A percentile compares a stretch with the other conserved stretches of the same genome.
Conservation (phyloP, 2,888 invertebrate genomes). For the Drosophila differens region DNA sequence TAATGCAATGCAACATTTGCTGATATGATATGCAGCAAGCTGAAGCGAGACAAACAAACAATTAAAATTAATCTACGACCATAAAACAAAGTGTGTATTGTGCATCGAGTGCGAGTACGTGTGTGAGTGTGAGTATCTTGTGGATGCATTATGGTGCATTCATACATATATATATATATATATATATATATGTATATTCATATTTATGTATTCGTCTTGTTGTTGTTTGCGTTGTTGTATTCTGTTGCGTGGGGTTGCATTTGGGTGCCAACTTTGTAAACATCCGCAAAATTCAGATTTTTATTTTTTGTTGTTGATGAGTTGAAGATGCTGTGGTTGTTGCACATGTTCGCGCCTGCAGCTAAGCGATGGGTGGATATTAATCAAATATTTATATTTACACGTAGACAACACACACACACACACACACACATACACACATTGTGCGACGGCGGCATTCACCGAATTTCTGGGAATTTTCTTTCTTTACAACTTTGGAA, state of each 20-base stretch:
- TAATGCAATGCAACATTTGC: slow-evolving; percentile 62
- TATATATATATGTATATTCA: slow-evolving; percentile 15
- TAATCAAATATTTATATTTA: slow-evolving; percentile 80
- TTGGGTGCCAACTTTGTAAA: slow-evolving; percentile 75
- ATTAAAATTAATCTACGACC: slow-evolving; percentile 78
- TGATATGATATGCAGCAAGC: slow-evolving; percentile 58
- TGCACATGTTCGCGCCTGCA: slow-evolving; percentile 65
- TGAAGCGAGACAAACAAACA: slow-evolving; percentile 70
- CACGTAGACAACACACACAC: slow-evolving; percentile 59
- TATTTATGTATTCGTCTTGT: slow-evolving; percentile 14
- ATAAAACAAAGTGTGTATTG: slow-evolving; percentile 77
- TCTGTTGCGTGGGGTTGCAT: slow-evolving; percentile 35
- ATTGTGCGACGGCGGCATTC: slow-evolving; percentile 52
- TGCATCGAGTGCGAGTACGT: slow-evolving; percentile 10
- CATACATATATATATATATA: slow-evolving; percentile 12
- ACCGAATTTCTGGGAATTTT: slow-evolving; percentile 66
- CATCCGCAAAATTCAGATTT: slow-evolving; percentile 68
- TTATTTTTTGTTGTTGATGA: slow-evolving; percentile 27
- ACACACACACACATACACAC: slow-evolving; percentile 31
- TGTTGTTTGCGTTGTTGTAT: slow-evolving; percentile 65
- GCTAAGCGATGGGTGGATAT: slow-evolving; percentile 63
- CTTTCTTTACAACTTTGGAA: slow-evolving; percentile 65
- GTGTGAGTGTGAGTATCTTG: slow-evolving; percentile 15
- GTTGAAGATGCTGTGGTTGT: slow-evolving; percentile 17
- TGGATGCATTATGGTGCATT: slow-evolving; percentile 63